Base-by-base conservation (phyloP, 2,888 invertebrate species). In the Lasioglossum oenotherae region DNA sequence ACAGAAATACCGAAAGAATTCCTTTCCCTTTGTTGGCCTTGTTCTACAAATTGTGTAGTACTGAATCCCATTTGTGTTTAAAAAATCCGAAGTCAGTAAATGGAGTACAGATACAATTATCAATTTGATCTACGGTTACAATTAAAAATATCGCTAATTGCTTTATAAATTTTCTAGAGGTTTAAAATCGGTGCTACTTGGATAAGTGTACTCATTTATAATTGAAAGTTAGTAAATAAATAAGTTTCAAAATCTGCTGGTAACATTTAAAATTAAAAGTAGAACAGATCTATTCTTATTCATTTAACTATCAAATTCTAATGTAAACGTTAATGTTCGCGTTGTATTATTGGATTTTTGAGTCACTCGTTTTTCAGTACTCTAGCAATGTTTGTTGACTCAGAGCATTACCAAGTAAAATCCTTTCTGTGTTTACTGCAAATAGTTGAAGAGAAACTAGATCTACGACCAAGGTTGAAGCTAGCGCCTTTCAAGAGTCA, bases 11-110 rank as follows among this genome's bases (percentile, higher is more conserved):
- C 57, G 57, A 57, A n/a, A n/a, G 57, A 57, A 57, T 57, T 57
- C 57, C 57, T 57, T 57, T 57, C 57, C 57, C 57, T 57, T 57
- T 57, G 57, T n/a, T 57, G 57, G 57, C 57, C 57, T 57, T 57
- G 57, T 57, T n/a, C 57, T 57, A 57, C 4, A 53, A 53, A 57
- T 57, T n/a, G n/a, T 57, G n/a, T 57, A 57, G n/a, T 57, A 57
- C 57, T 57, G 57, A 57, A 57, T 57, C 57, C n/a, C 57, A 57
- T 12, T n/a, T 57, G 12, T 57, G n/a, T n/a, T 57, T n/a, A n/a
- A 57, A n/a, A 57, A 57, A 57, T n/a, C 57, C 4, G 23, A 53
- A 57, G 57, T 57, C 57, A 12, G 57, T n/a, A 57, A 57, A 57
- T 57, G 57, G 57, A 57, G 10, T 10, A n/a, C 57, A n/a, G n/a